phyloP scores from a whole-genome alignment of 2,888 invertebrate genomes.

The Orthosia gracilis region DNA sequence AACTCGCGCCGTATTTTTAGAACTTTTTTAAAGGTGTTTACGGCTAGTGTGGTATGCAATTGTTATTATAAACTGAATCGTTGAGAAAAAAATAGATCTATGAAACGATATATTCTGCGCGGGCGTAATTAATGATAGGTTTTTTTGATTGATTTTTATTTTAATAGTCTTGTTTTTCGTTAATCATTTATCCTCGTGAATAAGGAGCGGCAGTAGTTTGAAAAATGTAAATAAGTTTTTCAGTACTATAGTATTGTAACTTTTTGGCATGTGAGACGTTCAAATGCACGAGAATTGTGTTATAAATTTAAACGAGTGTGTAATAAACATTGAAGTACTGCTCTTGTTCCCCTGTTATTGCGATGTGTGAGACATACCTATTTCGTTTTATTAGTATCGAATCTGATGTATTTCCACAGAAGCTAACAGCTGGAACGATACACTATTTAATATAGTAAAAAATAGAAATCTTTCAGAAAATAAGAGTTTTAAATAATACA shows the following conservation, averaged over 20 bases:
- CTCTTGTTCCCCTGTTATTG: neutral
- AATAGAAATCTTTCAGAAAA: neutral
- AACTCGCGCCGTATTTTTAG: slow-evolving; percentile 86
- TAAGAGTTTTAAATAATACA: slow-evolving; percentile 22
- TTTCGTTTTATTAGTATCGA: slow-evolving; percentile 5
- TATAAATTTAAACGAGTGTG: slow-evolving; percentile 4
- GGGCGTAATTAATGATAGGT: slow-evolving; percentile 29
- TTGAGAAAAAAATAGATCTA: slow-evolving; percentile 51
- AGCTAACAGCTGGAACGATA: slow-evolving; percentile 4
- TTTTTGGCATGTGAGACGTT: slow-evolving; percentile 7
- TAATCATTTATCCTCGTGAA: slow-evolving; percentile 20
- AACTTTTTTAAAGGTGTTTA: slow-evolving; percentile 88
- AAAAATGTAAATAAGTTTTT: slow-evolving; percentile 32
- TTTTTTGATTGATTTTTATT: slow-evolving; percentile 30
- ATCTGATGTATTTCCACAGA: neutral
- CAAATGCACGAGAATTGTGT: slow-evolving; percentile 2
- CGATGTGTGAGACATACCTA: slow-evolving; percentile 24
- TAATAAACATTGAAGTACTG: slow-evolving; percentile 1
- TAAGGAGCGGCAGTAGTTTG: slow-evolving; percentile 18
- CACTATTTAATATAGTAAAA: neutral
- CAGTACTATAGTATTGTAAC: slow-evolving; percentile 1
- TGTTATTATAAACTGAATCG: slow-evolving; percentile 76
- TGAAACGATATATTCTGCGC: slow-evolving; percentile 19
- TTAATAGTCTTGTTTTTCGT: slow-evolving; percentile 3
- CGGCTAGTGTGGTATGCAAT: slow-evolving; percentile 76